Conservation (phyloP, 1,140 invertebrate species). For the Neocloeon triangulifer region DNA sequence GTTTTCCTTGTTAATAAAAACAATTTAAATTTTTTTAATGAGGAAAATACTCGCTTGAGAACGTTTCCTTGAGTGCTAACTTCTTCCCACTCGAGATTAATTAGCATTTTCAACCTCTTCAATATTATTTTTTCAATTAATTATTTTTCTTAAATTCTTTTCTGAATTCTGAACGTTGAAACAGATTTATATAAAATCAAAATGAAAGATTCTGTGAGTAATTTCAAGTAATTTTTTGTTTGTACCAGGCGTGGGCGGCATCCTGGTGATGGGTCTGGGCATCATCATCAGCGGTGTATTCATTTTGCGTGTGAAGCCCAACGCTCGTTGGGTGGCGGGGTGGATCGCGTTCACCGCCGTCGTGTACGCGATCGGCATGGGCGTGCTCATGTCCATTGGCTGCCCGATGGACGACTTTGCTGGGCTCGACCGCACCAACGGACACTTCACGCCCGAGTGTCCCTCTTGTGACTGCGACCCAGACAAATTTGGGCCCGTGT, state of each 20-base stretch:
- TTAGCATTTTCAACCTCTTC: too few species aligned
- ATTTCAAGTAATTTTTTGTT: too few species aligned
- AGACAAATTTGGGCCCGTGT: constrained; percentile 59
- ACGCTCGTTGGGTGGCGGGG: constrained; percentile 60
- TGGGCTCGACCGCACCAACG: constrained; percentile 23
- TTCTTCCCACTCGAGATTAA: too few species aligned
- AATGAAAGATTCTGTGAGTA: too few species aligned
- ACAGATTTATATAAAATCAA: too few species aligned
- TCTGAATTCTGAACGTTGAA: too few species aligned
- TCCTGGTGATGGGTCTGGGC: constrained; percentile 76
- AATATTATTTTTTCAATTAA: too few species aligned
- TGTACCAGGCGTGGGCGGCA: constrained; percentile 59
- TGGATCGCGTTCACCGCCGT: constrained; percentile 78
- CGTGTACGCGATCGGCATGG: constrained; percentile 70
- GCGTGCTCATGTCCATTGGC: constrained; percentile 66
- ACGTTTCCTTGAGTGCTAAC: too few species aligned
- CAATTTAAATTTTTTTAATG: too few species aligned
- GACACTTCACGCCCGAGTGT: constrained; percentile 26
- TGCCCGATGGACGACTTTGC: constrained; percentile 64
- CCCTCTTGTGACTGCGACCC: constrained; percentile 45
- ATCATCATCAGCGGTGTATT: constrained; percentile 70
- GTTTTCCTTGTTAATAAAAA: too few species aligned
- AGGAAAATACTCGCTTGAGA: too few species aligned
- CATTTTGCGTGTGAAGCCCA: constrained; percentile 60
- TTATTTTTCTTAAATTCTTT: too few species aligned